A percentile compares a stretch with the other conserved stretches of the same genome.
phyloP scores from a whole-genome alignment of 2,113 vertebrate genomes.

The Myanophis thanlyinensis region DNA sequence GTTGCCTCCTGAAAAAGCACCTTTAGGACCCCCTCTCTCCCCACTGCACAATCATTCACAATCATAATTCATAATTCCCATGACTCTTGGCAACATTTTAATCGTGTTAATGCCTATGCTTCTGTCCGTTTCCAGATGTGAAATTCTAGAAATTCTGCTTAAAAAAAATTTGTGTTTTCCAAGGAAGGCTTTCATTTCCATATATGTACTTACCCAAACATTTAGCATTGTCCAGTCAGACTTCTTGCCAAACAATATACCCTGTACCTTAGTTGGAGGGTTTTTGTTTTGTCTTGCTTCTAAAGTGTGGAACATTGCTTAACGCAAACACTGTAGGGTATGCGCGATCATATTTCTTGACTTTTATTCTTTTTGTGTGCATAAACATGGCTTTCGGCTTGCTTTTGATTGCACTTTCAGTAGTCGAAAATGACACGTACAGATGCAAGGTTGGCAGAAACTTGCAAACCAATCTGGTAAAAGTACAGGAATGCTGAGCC shows the following conservation, averaged over 20 bases:
- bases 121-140: slow-evolving; percentile 74
- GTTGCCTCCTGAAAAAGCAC: too few species aligned
- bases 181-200: slow-evolving; percentile 82
- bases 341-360: slow-evolving; percentile 71
- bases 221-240: slow-evolving; percentile 79
- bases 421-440: slow-evolving; percentile 66
- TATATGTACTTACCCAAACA: slow-evolving; percentile 80
- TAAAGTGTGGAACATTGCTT: slow-evolving; percentile 68
- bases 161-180: slow-evolving; percentile 76
- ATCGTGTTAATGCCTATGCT: slow-evolving; percentile 58
- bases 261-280: slow-evolving; percentile 77
- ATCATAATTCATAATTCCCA: background rate
- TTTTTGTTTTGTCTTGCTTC: background rate
- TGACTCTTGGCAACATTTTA: background rate
- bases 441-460: slow-evolving; percentile 57
- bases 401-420: slow-evolving; percentile 56
- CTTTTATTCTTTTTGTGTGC: slow-evolving; percentile 65
- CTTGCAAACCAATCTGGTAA: slow-evolving; percentile 63
- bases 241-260: slow-evolving; percentile 79
- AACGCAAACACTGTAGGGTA: slow-evolving; percentile 69
- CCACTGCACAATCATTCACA: background rate
- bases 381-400: slow-evolving; percentile 58
- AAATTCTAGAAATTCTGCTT: slow-evolving; percentile 81
- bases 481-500: slow-evolving; percentile 67
- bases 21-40: too few species aligned